Conservation (phyloP, 37 sponge, comb jelly and placozoan species). For the Spongia lamella region DNA sequence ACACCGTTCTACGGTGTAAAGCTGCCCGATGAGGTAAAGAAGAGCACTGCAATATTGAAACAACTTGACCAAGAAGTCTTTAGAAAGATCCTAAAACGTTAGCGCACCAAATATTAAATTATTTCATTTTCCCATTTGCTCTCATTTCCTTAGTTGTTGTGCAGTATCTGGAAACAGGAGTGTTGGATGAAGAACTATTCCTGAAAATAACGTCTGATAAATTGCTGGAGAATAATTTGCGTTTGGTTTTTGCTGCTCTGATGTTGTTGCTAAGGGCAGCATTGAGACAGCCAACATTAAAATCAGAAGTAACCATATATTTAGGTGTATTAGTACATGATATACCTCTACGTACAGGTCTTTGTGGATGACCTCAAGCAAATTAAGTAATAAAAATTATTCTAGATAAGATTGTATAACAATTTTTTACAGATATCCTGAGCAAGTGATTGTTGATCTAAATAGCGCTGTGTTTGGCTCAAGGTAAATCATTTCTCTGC, state of each 20-base stretch:
- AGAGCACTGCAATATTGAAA: constrained; percentile 48
- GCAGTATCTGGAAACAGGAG: constrained; percentile 54
- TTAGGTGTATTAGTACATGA: neutral
- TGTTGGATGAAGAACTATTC: constrained; percentile 48
- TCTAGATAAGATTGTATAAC: too few species aligned
- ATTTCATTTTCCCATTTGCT: neutral
- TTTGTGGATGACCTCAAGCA: constrained; percentile 72
- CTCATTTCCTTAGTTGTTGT: constrained; percentile 53
- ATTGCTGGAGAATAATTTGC: constrained; percentile 47
- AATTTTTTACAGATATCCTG: constrained; percentile 36
- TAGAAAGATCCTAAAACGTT: constrained; percentile 69
- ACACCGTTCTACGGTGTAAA: constrained; percentile 81
- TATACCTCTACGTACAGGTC: constrained; percentile 28
- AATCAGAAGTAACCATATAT: constrained; percentile 61
- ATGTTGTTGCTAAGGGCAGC: constrained; percentile 51
- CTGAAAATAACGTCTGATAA: constrained; percentile 21
- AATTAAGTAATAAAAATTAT: constrained; percentile 51
- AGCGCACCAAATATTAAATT: neutral
- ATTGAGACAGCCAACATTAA: constrained; percentile 62
- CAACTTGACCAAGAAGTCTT: constrained; percentile 43
- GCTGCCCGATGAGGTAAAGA: constrained; percentile 74
- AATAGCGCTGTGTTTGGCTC: constrained; percentile 43
- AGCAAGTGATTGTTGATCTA: constrained; percentile 62
- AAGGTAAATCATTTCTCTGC: too few species aligned
- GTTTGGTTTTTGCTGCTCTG: constrained; percentile 66